Base-by-base conservation (phyloP, 2,888 invertebrate species). In the Hypercompe scribonia region DNA sequence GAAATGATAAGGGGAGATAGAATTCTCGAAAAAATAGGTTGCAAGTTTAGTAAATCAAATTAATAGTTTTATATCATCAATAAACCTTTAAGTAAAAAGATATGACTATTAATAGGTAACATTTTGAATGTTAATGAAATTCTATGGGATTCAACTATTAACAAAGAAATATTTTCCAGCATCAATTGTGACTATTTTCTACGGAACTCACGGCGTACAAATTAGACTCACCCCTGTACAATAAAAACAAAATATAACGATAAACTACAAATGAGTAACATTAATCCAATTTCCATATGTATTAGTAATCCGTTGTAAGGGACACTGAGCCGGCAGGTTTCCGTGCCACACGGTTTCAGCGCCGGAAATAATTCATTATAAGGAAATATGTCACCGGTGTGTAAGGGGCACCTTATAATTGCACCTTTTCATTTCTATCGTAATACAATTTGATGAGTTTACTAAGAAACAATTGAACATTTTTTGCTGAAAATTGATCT, bases 341-440 rank as follows among this genome's bases (percentile, higher is more conserved):
- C 82, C 87, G 84, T 85, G 90, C 83, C 85, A 83, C 75, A 54
- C 50, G 50, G 74, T 91, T 90, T 92, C 90, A 90, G 78, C 91
- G 78, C 73, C 90, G 92, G 93, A 93, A 93, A 88, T 88, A 87
- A 92, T 93, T 90, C 90, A 89, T 93, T 92, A 93, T 85, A 86
- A 85, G 84, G 83, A 85, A 87, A 86, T 89, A 86, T 89, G 90
- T 90, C 87, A 81, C 83, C 67, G 68, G 77, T 68, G 75, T 61
- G 67, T 84, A 74, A 86, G 77, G 87, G 64, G 34, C 74, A 28
- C 4, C 83, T 78, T 70, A 75, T 74, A 89, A 68, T 81, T 69
- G 69, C 24, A 54, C 50, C 36, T 28, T 54, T 72, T 64, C 24
- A 54, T 65, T 36, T 28, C 54, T 34, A 68, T 10, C 54, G 34